A percentile compares a stretch with the other conserved stretches of the same genome.
phyloP scores from a whole-genome alignment of 2,888 invertebrate genomes.

The Cerastoderma edule region DNA sequence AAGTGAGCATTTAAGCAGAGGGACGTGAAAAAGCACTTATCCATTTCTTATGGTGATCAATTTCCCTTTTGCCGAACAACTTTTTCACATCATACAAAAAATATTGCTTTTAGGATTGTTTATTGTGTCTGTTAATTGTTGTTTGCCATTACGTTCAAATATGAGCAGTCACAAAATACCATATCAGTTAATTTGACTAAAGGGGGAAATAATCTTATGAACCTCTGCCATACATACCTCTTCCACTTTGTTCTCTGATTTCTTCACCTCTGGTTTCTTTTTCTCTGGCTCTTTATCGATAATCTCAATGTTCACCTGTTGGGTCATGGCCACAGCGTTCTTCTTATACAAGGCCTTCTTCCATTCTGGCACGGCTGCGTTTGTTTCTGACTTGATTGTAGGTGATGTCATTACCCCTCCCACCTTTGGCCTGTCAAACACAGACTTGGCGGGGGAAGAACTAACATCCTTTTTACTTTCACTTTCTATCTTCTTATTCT shows the following conservation, averaged over 20 bases:
- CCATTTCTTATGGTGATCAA: no score
- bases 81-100: no score
- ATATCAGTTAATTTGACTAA: background rate
- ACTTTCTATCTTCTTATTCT: slow-evolving; percentile 24
- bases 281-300: slow-evolving; percentile 69
- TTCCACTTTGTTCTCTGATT: slow-evolving; percentile 57
- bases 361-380: slow-evolving; percentile 65
- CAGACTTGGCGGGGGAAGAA: slow-evolving; percentile 15
- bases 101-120: no score
- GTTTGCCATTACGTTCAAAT: no score
- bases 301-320: slow-evolving; percentile 76
- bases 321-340: slow-evolving; percentile 20
- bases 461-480: slow-evolving; percentile 25
- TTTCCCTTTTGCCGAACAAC: no score
- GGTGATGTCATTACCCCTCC: background rate
- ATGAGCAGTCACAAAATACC: background rate
- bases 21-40: no score
- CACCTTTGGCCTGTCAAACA: slow-evolving; percentile 16
- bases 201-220: background rate
- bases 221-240: no score
- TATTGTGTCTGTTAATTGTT: background rate
- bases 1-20: no score
- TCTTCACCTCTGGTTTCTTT: slow-evolving; percentile 37
- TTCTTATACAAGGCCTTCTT: slow-evolving; percentile 57
- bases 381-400: slow-evolving; percentile 14